phyloP scores from a whole-genome alignment of 2,888 invertebrate genomes.

The Doris montereyensis region DNA sequence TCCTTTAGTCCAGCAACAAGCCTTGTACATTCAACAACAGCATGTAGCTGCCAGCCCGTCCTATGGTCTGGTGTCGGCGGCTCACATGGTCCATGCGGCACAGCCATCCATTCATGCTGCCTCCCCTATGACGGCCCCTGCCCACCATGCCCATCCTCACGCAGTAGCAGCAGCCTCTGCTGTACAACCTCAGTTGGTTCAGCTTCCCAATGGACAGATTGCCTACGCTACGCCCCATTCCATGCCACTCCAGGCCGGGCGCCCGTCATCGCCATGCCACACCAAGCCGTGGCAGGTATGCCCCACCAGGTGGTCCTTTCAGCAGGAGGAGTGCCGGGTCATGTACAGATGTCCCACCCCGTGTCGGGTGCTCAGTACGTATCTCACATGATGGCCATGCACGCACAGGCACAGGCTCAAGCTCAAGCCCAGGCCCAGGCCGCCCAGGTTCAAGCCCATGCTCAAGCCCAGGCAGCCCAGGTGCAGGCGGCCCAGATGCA shows the following conservation, averaged over 20 bases:
- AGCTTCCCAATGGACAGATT: slow-evolving; percentile 48
- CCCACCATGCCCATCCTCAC: slow-evolving; percentile 39
- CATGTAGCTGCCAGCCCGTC: slow-evolving; percentile 34
- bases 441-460: slow-evolving; percentile 43
- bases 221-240: slow-evolving; percentile 43
- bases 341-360: slow-evolving; percentile 38
- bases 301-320: slow-evolving; percentile 48
- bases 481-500: slow-evolving; percentile 16
- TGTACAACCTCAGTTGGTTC: slow-evolving; percentile 52
- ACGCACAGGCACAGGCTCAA: slow-evolving; percentile 48
- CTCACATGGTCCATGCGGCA: slow-evolving; percentile 39
- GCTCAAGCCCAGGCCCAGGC: slow-evolving; percentile 56
- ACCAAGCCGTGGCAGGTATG: slow-evolving; percentile 45
- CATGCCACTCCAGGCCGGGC: slow-evolving; percentile 61
- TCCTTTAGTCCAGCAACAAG: slow-evolving; percentile 47
- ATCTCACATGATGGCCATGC: slow-evolving; percentile 43
- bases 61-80: slow-evolving; percentile 39
- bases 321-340: slow-evolving; percentile 41
- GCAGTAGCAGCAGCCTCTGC: slow-evolving; percentile 46
- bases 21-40: slow-evolving; percentile 46
- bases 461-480: slow-evolving; percentile 43
- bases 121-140: not conserved
- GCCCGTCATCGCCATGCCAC: slow-evolving; percentile 59
- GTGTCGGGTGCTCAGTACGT: slow-evolving; percentile 44
- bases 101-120: slow-evolving; percentile 30